Percentiles rank a stretch among this genome's conserved stretches.
Evolutionary conservation across 2,113 vertebrate genomes (phyloP).

Genomic region (Cynoglossus semilaevis): DNA sequence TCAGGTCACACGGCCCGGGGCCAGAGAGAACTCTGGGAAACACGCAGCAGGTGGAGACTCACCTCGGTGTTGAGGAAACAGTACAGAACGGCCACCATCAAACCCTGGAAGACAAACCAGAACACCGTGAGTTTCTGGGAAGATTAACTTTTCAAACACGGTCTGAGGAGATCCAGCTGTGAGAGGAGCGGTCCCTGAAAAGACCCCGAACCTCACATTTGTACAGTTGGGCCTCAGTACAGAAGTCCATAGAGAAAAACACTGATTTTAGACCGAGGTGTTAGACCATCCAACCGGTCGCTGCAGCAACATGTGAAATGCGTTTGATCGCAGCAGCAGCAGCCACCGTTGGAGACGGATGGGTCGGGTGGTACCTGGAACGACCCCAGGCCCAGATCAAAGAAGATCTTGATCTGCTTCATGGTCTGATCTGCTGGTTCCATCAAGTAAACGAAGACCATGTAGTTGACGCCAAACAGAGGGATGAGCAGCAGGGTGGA

Average conservation of each 20-base stretch:
- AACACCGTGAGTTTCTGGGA: not conserved
- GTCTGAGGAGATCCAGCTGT: too few relatives aligned
- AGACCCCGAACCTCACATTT: too few relatives aligned
- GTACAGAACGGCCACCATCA: conserved; percentile 87
- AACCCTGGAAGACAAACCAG: conserved; percentile 75
- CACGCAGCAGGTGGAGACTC: conserved; percentile 41
- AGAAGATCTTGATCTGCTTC: conserved; percentile 82
- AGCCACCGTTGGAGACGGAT: too few relatives aligned
- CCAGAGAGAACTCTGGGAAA: not conserved
- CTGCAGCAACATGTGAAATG: too few relatives aligned
- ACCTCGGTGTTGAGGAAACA: conserved; percentile 93
- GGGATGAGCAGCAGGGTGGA: conserved; percentile 93
- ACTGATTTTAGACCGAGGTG: too few relatives aligned
- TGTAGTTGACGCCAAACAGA: conserved; percentile 89
- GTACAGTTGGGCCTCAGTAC: too few relatives aligned
- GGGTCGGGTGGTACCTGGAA: conserved; percentile 80
- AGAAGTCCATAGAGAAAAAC: too few relatives aligned
- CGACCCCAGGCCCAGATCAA: conserved; percentile 88
- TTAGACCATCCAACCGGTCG: too few relatives aligned
- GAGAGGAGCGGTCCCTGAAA: too few relatives aligned
- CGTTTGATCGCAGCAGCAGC: too few relatives aligned
- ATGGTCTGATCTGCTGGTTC: conserved; percentile 58
- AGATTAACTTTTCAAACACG: too few relatives aligned
- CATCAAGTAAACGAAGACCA: conserved; percentile 84
- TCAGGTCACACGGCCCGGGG: not conserved